Evolutionary conservation across 2,113 vertebrate species (phyloP), one percentile per base, ranked within the genome.

Genomic region (Myocastor coypus): DNA sequence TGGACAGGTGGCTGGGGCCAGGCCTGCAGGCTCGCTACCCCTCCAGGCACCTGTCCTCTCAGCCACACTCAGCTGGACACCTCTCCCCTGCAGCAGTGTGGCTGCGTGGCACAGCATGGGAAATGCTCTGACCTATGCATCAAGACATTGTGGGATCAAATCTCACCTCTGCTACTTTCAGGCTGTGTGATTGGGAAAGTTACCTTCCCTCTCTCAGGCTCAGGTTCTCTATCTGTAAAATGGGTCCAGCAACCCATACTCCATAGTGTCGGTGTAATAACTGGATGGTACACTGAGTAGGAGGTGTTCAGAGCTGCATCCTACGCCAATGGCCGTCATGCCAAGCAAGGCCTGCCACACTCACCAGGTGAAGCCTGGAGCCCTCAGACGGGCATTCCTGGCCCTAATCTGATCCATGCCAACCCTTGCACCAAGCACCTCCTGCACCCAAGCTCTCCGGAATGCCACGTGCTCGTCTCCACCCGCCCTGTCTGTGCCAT

Each of bases 401-500:
- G 46, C 71, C 42, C 55, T 10, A 19, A 57, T 57, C 55, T 8
- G 12, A 57, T 17, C 16, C 55, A 57, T 57, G 6, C 55, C 16
- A 57, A 57, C 16, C 55, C 55, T 57, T 11, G 55, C 55, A 57
- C 55, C 16, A 17, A 2, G 55, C 55, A 17, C 55, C 16, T 17
- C 12, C 55, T 57, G 55, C 16, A 57, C 55, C 55, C 55, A 57
- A 46, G 55, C 55, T 57, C 55, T 57, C 55, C 55, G 12, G 55
- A 52, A 1, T 14, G 28, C 19, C 26, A 14, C 61, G 11, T 34
- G 13, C 13, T 37, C 17, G 63, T 11, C 20, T 2, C 34, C 17
- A 3, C 46, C 77, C 0, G 0, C 8, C 42, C 50, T 4, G n/a
- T 12, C 66, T 66, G 10, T 10, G 13, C 32, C 34, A 11, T 17